Evolutionary conservation across 2,888 invertebrate species (phyloP).

Genomic region (Gymnocheta viridis): DNA sequence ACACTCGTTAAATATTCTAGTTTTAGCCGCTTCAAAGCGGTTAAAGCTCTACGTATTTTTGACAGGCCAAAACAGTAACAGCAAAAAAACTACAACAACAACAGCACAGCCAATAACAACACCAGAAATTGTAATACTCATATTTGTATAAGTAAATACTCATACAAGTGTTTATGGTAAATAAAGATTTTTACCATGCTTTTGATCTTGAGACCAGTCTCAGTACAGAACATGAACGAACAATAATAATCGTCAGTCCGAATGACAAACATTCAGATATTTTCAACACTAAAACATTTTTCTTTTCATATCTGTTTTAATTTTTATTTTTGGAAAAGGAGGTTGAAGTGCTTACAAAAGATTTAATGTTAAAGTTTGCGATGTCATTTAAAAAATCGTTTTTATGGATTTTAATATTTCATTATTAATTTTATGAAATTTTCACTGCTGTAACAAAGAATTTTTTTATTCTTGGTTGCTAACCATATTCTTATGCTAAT

Average conservation of each 20-base stretch:
- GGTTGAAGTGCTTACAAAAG: conserved; percentile 43
- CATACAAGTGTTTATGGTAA: conserved; percentile 30
- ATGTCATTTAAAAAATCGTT: conserved; percentile 7
- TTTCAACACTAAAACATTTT: conserved; percentile 2
- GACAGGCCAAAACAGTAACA: conserved; percentile 44
- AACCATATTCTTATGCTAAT: no score
- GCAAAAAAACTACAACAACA: not conserved
- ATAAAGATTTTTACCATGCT: conserved; percentile 59
- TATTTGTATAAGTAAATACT: conserved; percentile 27
- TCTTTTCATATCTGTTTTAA: conserved; percentile 12
- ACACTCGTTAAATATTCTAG: conserved; percentile 57
- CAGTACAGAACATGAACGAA: conserved; percentile 28
- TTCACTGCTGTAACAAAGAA: not conserved
- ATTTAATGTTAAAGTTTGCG: conserved; percentile 35
- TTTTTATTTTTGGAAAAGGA: conserved; percentile 42
- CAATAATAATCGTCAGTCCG: not conserved
- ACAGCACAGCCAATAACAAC: conserved; percentile 2
- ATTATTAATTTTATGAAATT: not conserved
- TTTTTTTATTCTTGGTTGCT: no score
- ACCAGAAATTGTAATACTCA: conserved; percentile 40
- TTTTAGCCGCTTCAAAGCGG: conserved; percentile 62
- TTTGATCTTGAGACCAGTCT: conserved; percentile 64
- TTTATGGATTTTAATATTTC: conserved; percentile 21
- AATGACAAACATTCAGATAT: not conserved
- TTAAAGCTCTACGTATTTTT: conserved; percentile 57